These are phyloP conservation scores for Desmophyllum pertusum DNA, from an alignment of 92 coral and sea anemone species.

Conservation along the genomic window DNA sequence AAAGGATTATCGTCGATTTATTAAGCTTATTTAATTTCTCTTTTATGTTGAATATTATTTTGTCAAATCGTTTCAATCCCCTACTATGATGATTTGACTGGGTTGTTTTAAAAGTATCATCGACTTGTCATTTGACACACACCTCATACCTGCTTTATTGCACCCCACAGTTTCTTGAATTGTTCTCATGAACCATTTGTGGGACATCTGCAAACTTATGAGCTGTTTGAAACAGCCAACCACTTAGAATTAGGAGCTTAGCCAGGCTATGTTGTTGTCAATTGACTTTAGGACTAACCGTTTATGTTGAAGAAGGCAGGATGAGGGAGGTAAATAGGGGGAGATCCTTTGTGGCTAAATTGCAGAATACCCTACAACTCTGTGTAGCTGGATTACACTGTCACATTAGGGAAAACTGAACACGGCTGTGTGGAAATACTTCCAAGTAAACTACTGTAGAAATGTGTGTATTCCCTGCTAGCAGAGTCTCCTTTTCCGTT, in stretches of 20 bases:
- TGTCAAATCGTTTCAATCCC: background rate
- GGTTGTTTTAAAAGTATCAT: background rate
- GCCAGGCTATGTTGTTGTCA: background rate
- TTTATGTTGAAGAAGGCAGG: background rate
- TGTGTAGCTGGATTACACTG: no score
- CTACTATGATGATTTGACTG: background rate
- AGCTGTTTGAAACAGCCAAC: background rate
- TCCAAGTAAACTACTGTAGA: no score
- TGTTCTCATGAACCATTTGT: background rate
- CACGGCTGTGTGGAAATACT: no score
- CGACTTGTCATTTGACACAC: background rate
- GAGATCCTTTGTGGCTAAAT: no score
- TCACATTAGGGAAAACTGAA: no score
- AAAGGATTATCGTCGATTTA: background rate
- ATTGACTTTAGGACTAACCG: background rate
- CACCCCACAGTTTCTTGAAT: background rate
- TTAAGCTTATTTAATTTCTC: background rate
- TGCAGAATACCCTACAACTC: no score
- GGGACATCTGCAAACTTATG: background rate
- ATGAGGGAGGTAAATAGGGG: no score
- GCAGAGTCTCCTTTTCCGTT: no score
- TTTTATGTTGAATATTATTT: background rate
- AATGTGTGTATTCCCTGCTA: no score
- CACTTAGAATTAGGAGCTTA: no score
- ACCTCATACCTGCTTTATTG: constrained; percentile 8